These are phyloP conservation scores for Dermolepida albohirtum DNA, from an alignment of 2,888 invertebrate genomes.

Conservation along the genomic window DNA sequence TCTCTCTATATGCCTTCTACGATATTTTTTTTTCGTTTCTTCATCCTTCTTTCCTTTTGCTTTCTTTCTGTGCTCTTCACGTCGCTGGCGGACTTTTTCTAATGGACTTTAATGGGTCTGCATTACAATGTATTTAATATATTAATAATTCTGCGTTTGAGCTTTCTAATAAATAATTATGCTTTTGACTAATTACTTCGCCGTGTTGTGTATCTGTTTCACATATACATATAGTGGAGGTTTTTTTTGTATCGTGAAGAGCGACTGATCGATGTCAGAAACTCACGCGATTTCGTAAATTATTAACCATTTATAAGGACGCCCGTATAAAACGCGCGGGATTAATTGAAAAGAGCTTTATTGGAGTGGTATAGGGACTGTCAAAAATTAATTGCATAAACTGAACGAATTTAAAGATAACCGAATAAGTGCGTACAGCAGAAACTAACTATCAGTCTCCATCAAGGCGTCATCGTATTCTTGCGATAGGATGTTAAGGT, in stretches of 20 bases:
- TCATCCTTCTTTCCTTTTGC: slow-evolving; percentile 3
- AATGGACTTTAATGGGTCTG: slow-evolving; percentile 43
- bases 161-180: slow-evolving; percentile 37
- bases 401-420: too few relatives aligned
- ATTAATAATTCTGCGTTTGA: slow-evolving; percentile 32
- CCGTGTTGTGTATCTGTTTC: slow-evolving; percentile 2
- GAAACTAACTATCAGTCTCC: too few relatives aligned
- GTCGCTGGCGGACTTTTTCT: slow-evolving; percentile 36
- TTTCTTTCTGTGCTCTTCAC: not conserved
- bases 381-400: too few relatives aligned
- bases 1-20: not conserved
- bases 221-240: slow-evolving; percentile 1
- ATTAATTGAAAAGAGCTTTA: too few relatives aligned
- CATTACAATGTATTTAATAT: slow-evolving; percentile 41
- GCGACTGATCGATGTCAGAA: not conserved
- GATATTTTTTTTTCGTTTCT: too few relatives aligned
- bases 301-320: not conserved
- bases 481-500: too few relatives aligned
- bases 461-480: too few relatives aligned
- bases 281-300: slow-evolving; percentile 18
- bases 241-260: slow-evolving; percentile 1
- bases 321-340: too few relatives aligned
- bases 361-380: too few relatives aligned
- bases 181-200: slow-evolving; percentile 34
- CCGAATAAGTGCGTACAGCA: too few relatives aligned